phyloP scores from a whole-genome alignment of 2,888 invertebrate species.

The Drosophila maculinotata region DNA sequence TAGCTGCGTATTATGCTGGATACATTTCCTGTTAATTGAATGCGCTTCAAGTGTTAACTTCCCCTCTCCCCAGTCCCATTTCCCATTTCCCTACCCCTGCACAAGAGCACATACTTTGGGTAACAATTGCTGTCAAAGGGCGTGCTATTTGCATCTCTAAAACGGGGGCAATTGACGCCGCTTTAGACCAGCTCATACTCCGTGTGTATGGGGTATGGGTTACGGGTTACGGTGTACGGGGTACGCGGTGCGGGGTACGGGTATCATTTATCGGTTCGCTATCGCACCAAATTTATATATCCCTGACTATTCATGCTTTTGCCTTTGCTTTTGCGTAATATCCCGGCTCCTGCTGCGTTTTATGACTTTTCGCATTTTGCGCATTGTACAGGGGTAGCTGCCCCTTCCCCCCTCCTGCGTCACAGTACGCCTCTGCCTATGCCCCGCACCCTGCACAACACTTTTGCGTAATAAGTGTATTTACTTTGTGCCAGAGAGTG shows the following conservation, averaged over 20 bases:
- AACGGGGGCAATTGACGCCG: conserved; percentile 53
- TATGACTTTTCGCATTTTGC: conserved; percentile 57
- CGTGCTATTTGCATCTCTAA: conserved; percentile 58
- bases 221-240: too few species aligned
- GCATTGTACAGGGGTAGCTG: conserved; percentile 8
- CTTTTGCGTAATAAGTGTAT: conserved; percentile 81
- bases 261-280: conserved; percentile 48
- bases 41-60: conserved; percentile 29
- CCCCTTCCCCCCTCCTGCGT: neutral
- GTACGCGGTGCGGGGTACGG: too few species aligned
- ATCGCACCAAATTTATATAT: conserved; percentile 33
- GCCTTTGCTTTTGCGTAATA: conserved; percentile 52
- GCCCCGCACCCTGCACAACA: conserved; percentile 54
- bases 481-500: conserved; percentile 66
- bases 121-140: conserved; percentile 50
- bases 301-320: conserved; percentile 2
- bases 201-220: too few species aligned
- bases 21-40: conserved; percentile 52
- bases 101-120: neutral
- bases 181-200: conserved; percentile 33
- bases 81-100: neutral
- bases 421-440: too few species aligned
- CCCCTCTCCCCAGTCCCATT: neutral
- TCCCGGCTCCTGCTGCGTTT: conserved; percentile 77
- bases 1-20: conserved; percentile 38